Evolutionary conservation across 2,113 vertebrate species (phyloP).

Genomic region (Pyrgilauda ruficollis): DNA sequence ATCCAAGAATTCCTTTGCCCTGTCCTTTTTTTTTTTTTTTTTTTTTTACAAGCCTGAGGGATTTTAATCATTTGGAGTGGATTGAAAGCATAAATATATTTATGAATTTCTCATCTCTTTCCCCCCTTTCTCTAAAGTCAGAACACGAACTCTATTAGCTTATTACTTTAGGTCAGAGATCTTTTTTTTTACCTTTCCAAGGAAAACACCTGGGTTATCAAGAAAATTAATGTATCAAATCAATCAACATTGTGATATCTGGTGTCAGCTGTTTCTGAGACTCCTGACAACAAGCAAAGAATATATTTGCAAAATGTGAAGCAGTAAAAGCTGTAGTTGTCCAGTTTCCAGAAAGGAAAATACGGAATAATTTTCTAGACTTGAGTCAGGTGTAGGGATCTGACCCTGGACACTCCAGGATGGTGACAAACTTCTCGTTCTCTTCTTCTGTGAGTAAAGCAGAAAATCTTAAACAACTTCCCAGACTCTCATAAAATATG

Average conservation of each 20-base stretch:
- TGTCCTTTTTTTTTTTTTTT: neutral
- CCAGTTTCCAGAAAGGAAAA: neutral
- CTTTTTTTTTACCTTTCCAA: conserved; percentile 42
- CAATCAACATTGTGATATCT: conserved; percentile 57
- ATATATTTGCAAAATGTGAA: neutral
- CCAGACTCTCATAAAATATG: neutral
- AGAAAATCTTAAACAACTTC: neutral
- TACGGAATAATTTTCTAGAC: neutral
- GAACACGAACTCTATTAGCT: conserved; percentile 55
- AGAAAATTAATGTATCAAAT: conserved; percentile 66
- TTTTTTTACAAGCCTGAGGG: neutral
- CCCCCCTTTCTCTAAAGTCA: neutral
- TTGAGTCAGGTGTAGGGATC: neutral
- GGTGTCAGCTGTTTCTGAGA: neutral
- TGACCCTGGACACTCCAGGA: neutral
- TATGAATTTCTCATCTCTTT: conserved; percentile 48
- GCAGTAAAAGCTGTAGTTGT: neutral
- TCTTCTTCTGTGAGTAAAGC: neutral
- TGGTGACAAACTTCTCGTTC: neutral
- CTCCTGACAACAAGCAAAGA: neutral
- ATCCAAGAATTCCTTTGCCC: conserved; percentile 23
- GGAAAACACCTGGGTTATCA: conserved; percentile 59
- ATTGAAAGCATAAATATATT: conserved; percentile 69
- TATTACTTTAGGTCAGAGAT: conserved; percentile 69
- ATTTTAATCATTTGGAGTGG: conserved; percentile 70